A percentile compares a stretch with the other conserved stretches of the same genome.
Evolutionary conservation across 2,888 invertebrate species (phyloP).

Genomic region (Hedychridium roseum): DNA sequence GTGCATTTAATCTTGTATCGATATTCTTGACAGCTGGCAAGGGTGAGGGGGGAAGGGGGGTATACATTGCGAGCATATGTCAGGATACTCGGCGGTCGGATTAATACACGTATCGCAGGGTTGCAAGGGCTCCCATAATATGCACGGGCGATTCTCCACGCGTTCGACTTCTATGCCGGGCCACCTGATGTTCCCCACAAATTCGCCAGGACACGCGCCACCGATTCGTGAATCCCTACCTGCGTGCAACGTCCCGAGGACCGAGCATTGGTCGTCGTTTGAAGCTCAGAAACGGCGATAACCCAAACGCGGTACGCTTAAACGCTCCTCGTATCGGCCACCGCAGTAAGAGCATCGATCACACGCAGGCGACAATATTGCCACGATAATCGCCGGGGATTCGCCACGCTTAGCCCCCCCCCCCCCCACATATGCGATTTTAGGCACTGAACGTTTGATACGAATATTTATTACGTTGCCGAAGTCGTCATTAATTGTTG

Average conservation of each 20-base stretch:
- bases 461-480: too few relatives aligned
- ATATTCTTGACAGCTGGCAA: too few relatives aligned
- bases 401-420: slow-evolving; percentile 45
- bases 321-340: slow-evolving; percentile 39
- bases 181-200: not conserved
- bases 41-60: not conserved
- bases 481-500: too few relatives aligned
- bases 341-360: slow-evolving; percentile 51
- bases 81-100: slow-evolving; percentile 34
- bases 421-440: too few relatives aligned
- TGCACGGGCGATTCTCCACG: not conserved
- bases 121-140: not conserved
- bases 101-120: slow-evolving; percentile 19
- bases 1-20: too few relatives aligned
- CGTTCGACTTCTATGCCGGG: not conserved
- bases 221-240: not conserved
- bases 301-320: slow-evolving; percentile 23
- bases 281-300: too few relatives aligned
- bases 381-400: slow-evolving; percentile 54
- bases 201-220: not conserved
- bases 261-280: too few relatives aligned
- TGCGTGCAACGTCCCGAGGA: slow-evolving; percentile 8
- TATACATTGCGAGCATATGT: slow-evolving; percentile 27
- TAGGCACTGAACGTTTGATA: too few relatives aligned
- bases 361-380: slow-evolving; percentile 54